These are phyloP conservation scores for Aeoliscus strigatus DNA, from an alignment of 2,797 vertebrate species.

Conservation along the genomic window DNA sequence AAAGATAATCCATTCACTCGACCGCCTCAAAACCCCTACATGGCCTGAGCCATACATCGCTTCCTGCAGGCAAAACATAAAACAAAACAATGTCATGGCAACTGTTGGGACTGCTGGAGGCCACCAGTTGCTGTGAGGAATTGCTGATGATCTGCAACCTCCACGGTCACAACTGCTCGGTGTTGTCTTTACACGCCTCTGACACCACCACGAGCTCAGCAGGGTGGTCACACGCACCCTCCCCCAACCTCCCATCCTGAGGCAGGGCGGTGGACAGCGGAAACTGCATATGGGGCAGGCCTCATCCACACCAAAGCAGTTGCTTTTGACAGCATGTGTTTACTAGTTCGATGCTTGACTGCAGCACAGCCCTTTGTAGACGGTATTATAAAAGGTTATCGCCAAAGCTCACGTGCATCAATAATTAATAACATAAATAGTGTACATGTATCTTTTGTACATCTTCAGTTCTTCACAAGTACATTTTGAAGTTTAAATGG, in stretches of 20 bases:
- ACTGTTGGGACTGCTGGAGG: conserved; percentile 61
- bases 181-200: conserved; percentile 62
- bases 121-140: conserved; percentile 69
- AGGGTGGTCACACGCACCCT: conserved; percentile 21
- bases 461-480: no score
- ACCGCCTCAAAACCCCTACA: conserved; percentile 27
- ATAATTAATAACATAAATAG: no score
- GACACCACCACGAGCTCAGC: conserved; percentile 41
- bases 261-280: conserved; percentile 25
- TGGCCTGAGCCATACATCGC: conserved; percentile 25
- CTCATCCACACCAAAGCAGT: not conserved
- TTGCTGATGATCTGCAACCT: conserved; percentile 65
- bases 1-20: conserved; percentile 65
- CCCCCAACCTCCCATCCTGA: conserved; percentile 14
- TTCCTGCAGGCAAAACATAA: conserved; percentile 58
- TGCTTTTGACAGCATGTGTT: not conserved
- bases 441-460: no score
- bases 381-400: not conserved
- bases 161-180: conserved; percentile 54
- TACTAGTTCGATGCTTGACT: not conserved
- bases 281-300: conserved; percentile 2
- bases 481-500: no score
- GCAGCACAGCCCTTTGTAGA: not conserved
- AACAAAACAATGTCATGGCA: conserved; percentile 62
- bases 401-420: not conserved